Evolutionary conservation across 2,113 vertebrate genomes (phyloP), one percentile per base, ranked within the genome.

Genomic region (Siphamia tubifer): DNA sequence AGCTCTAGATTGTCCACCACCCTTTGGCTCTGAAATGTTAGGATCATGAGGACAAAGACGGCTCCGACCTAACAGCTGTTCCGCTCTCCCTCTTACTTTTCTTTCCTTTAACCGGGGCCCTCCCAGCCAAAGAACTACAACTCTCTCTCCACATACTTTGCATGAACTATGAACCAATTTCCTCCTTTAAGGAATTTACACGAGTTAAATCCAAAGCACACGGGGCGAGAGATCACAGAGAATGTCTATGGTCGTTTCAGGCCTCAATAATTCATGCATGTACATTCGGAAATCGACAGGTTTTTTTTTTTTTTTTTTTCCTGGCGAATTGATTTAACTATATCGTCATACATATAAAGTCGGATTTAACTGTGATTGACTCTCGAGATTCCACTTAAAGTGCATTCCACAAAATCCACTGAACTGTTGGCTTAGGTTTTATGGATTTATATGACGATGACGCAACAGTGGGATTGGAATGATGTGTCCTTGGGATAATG

Each of bases 191-290:
- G 48, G 63, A 79, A 68, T 61, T 68, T 20, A 62, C 36, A 12
- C 3, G 63, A 52, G 56, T 61, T 60, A 60, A 65, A 64, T 71
- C 61, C 40, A 74, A 39, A 23, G 36, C 78, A 36, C 54, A 28
- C 15, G n/a, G 54, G 74, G 60, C 74, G 8, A 55, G 67, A 84
- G 77, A 69, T 77, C 39, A 81, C 62, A 80, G 48, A 47, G 27
- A 28, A 31, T 16, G 38, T 38, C 53, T 13, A 32, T 64, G 64
- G 58, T 62, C 15, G 1, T 35, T 44, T 76, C 25, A 3, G 3
- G 31, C 45, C 65, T 85, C 60, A 79, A 86, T 87, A 75, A 85
- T 88, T 80, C 55, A 82, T 74, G 23, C 19, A 12, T 25, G 39
- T 27, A 23, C 19, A 28, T 44, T 66, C 49, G 67, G 25, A 66